Evolutionary conservation across 1,140 invertebrate genomes (phyloP), one percentile per base, ranked within the genome.

Genomic region (Ceratosolen solmsi): DNA sequence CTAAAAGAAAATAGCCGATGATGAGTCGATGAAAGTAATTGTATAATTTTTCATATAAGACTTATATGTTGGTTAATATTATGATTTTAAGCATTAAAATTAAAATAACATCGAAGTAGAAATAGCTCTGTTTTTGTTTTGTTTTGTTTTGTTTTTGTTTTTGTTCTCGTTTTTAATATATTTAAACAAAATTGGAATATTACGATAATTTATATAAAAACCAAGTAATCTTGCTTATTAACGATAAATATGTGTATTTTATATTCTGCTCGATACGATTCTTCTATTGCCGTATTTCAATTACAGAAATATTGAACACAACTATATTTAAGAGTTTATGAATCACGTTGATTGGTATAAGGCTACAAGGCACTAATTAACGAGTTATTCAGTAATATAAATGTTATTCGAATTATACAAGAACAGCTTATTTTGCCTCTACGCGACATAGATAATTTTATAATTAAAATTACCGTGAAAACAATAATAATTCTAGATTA

Each of bases 291-390:
- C 22, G 41, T 51, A 25, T 71, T 71, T 72, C 46, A 38, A 68
- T 38, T 38, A 5, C 33, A 38, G 36, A 68, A 38, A 68, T 68
- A 68, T 68, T n/a, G 30, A 73, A 73, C 41, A 17, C 13, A 60
- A 46, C 22, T 76, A 41, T 41, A 25, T 22, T 60, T 60, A 63
- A 36, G 56, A 60, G 56, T 41, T 63, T 60, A 75, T 60, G 73
- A 63, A 76, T 76, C 74, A 63, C 56, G 54, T 30, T 22, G 38
- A 76, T 76, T 38, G 56, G n/a, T 49, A 76, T 38, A 75, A 46
- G 3, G 38, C 58, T 63, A 38, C 13, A 46, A 60, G 56, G 5
- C 58, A 63, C 36, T 60, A 76, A 63, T 76, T 73, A 73, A 73
- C 15, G 46, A 56, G 49, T 30, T 73, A 73, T 27, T 54, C 49